Percentiles rank a stretch among this genome's conserved stretches.
Evolutionary conservation across 2,113 vertebrate species (phyloP).

Genomic region (Paramisgurnus dabryanus): DNA sequence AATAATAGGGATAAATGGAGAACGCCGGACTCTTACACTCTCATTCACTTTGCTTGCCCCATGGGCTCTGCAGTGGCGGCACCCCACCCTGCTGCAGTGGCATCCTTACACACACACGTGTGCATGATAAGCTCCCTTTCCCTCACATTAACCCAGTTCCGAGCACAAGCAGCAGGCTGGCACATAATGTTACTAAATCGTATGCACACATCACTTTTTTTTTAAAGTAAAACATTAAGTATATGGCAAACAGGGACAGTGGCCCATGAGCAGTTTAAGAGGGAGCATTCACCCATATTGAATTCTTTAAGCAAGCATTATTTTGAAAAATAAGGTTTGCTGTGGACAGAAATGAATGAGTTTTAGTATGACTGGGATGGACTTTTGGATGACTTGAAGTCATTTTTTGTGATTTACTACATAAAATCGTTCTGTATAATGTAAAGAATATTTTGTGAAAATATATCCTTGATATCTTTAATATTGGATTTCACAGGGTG

Average conservation of each 20-base stretch:
- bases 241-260: neutral
- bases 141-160: constrained; percentile 45
- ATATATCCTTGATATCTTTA: too few relatives aligned
- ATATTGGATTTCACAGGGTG: too few relatives aligned
- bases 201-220: neutral
- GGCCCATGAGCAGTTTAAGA: neutral
- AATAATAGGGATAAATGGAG: constrained; percentile 31
- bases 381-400: too few relatives aligned
- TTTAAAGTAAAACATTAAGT: neutral
- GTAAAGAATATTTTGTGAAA: too few relatives aligned
- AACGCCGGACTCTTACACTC: constrained; percentile 9
- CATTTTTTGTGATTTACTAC: too few relatives aligned
- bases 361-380: too few relatives aligned
- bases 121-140: constrained; percentile 34
- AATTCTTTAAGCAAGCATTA: neutral
- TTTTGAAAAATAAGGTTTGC: too few relatives aligned
- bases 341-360: too few relatives aligned
- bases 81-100: constrained; percentile 58
- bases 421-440: too few relatives aligned
- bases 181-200: constrained; percentile 14
- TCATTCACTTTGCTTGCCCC: constrained; percentile 27
- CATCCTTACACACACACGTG: constrained; percentile 35
- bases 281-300: too few relatives aligned
- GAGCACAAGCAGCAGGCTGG: constrained; percentile 28
- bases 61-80: constrained; percentile 54